Percentiles rank a stretch among this genome's conserved stretches.
These are phyloP conservation scores for Calameuta filiformis DNA, from an alignment of 2,888 invertebrate genomes.

Conservation along the genomic window DNA sequence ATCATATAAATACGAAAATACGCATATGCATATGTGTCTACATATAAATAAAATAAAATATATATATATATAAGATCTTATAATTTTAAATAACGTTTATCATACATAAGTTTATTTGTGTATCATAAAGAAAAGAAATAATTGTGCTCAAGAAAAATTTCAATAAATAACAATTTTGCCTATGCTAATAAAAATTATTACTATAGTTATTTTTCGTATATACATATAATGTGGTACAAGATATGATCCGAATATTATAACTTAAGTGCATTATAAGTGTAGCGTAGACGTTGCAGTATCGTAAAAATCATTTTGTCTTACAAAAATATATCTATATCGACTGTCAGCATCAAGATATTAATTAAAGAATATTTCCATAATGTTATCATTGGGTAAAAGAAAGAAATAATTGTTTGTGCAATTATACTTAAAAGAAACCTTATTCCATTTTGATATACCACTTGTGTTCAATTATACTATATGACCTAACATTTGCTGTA, in stretches of 20 bases:
- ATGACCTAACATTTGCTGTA: neutral
- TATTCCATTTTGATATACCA: neutral
- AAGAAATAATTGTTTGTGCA: neutral
- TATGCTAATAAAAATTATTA: slow-evolving; percentile 41
- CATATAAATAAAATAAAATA: slow-evolving; percentile 36
- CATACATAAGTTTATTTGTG: slow-evolving; percentile 49
- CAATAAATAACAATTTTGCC: slow-evolving; percentile 59
- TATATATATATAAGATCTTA: slow-evolving; percentile 42
- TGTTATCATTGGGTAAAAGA: neutral
- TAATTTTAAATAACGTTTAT: slow-evolving; percentile 52
- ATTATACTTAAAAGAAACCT: neutral
- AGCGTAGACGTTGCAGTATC: slow-evolving; percentile 2
- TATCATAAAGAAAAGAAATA: slow-evolving; percentile 47
- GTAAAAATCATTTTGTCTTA: neutral
- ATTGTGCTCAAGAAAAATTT: slow-evolving; percentile 57
- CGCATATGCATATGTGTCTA: slow-evolving; percentile 36
- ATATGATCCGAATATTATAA: slow-evolving; percentile 24
- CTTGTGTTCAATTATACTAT: neutral
- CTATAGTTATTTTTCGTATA: slow-evolving; percentile 11
- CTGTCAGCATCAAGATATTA: neutral
- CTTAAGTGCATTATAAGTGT: slow-evolving; percentile 24
- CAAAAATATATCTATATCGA: neutral
- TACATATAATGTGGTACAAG: slow-evolving; percentile 15
- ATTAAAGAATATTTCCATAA: neutral
- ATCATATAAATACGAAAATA: slow-evolving; percentile 3